A percentile compares a stretch with the other conserved stretches of the same genome.
Conservation (phyloP, 2,113 vertebrate species). For the Amia ocellicauda region DNA sequence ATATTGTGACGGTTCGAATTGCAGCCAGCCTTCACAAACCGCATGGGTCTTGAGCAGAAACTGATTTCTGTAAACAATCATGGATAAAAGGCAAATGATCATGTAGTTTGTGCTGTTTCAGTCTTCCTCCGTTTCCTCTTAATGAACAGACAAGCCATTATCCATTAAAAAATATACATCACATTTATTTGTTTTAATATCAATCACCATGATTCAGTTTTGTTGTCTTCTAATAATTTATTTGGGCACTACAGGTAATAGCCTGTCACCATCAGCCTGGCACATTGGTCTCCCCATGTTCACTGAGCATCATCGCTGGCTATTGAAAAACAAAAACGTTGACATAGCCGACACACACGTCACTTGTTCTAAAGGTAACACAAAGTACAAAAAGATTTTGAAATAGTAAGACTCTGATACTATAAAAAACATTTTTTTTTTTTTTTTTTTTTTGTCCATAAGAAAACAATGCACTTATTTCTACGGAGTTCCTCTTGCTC, state of each 20-base stretch:
- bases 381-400: slow-evolving; percentile 73
- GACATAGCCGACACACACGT: slow-evolving; percentile 55
- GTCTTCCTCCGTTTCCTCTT: not conserved
- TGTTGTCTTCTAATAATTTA: slow-evolving; percentile 52
- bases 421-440: slow-evolving; percentile 56
- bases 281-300: slow-evolving; percentile 42
- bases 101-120: not conserved
- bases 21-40: not conserved
- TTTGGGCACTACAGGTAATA: slow-evolving; percentile 46
- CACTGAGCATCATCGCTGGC: slow-evolving; percentile 48
- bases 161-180: slow-evolving; percentile 70
- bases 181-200: slow-evolving; percentile 73
- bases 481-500: slow-evolving; percentile 54
- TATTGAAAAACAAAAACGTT: slow-evolving; percentile 45
- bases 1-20: not conserved
- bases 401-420: slow-evolving; percentile 65
- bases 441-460: slow-evolving; percentile 32
- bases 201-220: slow-evolving; percentile 45
- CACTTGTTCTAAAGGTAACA: slow-evolving; percentile 70
- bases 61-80: not conserved
- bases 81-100: not conserved
- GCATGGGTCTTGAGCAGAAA: not conserved
- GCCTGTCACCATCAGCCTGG: slow-evolving; percentile 37
- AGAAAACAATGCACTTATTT: slow-evolving; percentile 71
- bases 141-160: slow-evolving; percentile 40